Conservation (phyloP, 2,888 invertebrate species). For the Drosophila ustulata region DNA sequence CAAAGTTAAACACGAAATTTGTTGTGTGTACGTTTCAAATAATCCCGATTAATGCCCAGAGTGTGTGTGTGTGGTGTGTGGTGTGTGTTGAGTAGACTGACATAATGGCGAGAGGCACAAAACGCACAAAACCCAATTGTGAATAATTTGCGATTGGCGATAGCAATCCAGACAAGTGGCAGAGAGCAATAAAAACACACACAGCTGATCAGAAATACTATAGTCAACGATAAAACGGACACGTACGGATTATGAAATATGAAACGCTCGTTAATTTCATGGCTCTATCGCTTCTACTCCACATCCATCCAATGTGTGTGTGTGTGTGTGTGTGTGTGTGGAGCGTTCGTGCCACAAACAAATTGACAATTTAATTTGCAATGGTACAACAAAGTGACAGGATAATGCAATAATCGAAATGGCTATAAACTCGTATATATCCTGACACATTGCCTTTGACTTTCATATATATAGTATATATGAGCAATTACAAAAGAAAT, state of each 20-base stretch:
- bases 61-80: neutral
- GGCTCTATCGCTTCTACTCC: conserved; percentile 4
- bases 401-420: conserved; percentile 74
- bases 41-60: conserved; percentile 22
- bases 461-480: conserved; percentile 9
- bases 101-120: neutral
- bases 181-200: conserved; percentile 13
- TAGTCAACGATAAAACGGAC: neutral
- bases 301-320: neutral
- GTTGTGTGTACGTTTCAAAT: conserved; percentile 15
- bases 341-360: conserved; percentile 50
- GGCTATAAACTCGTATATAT: conserved; percentile 38
- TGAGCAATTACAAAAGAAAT: conserved; percentile 34
- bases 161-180: conserved; percentile 1
- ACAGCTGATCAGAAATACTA: conserved; percentile 16
- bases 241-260: conserved; percentile 33
- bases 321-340: neutral
- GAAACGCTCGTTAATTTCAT: conserved; percentile 30
- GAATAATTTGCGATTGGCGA: conserved; percentile 19
- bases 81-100: neutral
- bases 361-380: conserved; percentile 79
- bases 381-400: conserved; percentile 66
- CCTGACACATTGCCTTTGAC: conserved; percentile 32
- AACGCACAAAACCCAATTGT: conserved; percentile 13
- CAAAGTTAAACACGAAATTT: conserved; percentile 33